These are phyloP conservation scores for Hydriomena furcata DNA, from an alignment of 2,888 invertebrate genomes.

Conservation along the genomic window DNA sequence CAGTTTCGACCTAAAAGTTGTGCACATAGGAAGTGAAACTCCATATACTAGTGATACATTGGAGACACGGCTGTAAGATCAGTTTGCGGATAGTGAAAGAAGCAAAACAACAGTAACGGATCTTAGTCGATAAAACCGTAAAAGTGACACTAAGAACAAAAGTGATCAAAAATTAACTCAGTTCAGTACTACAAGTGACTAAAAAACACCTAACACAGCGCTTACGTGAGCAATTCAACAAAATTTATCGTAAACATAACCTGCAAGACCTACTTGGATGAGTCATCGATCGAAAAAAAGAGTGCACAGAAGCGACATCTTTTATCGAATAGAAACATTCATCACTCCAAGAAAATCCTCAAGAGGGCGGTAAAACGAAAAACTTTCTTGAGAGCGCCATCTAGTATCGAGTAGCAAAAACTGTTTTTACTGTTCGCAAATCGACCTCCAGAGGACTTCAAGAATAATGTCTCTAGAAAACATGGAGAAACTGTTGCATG, in stretches of 20 bases:
- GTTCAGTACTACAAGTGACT: too few relatives aligned
- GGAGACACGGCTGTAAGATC: background rate
- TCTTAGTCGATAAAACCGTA: background rate
- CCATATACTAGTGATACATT: background rate
- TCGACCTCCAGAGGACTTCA: too few relatives aligned
- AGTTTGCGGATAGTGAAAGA: background rate
- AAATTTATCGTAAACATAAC: too few relatives aligned
- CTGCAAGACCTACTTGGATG: too few relatives aligned
- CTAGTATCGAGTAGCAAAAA: background rate
- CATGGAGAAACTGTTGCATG: slow-evolving; percentile 1
- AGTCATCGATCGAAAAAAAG: too few relatives aligned
- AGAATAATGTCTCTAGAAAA: background rate
- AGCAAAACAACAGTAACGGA: background rate
- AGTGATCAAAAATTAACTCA: background rate
- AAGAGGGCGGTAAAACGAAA: background rate
- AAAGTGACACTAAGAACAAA: background rate
- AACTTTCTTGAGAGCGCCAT: background rate
- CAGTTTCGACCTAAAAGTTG: background rate
- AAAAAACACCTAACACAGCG: too few relatives aligned
- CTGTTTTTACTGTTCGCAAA: too few relatives aligned
- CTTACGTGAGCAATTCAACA: too few relatives aligned
- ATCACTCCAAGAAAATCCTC: background rate
- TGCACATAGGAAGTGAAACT: background rate
- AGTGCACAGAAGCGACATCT: too few relatives aligned
- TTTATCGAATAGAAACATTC: background rate